These are phyloP conservation scores for Caranx ignobilis DNA, from an alignment of 2,113 vertebrate species.

Conservation along the genomic window DNA sequence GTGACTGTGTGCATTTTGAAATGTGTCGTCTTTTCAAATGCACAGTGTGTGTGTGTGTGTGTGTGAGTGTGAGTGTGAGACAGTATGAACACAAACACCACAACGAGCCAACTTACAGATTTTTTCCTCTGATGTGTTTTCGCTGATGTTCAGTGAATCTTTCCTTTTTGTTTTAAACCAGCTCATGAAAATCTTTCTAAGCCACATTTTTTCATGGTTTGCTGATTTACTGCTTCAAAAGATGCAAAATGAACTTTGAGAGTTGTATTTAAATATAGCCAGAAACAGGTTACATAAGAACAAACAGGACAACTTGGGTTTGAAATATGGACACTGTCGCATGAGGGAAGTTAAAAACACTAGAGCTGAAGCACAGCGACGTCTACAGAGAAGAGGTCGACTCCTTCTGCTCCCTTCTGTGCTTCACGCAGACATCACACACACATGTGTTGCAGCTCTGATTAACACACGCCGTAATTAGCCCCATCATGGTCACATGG, in stretches of 20 bases:
- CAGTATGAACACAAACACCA: neutral
- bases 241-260: neutral
- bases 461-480: constrained; percentile 74
- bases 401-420: constrained; percentile 19
- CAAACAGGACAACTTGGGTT: neutral
- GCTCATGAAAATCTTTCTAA: neutral
- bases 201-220: neutral
- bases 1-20: neutral
- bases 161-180: neutral
- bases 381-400: constrained; percentile 9
- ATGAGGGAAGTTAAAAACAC: neutral
- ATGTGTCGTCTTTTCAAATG: neutral
- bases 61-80: too few relatives aligned
- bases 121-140: neutral
- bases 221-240: neutral
- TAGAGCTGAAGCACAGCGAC: neutral
- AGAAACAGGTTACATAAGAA: neutral
- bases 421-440: constrained; percentile 51
- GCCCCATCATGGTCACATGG: constrained; percentile 53
- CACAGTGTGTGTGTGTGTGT: neutral
- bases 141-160: neutral
- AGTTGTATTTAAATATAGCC: constrained; percentile 6
- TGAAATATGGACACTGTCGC: constrained; percentile 4
- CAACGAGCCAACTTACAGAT: neutral
- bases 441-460: constrained; percentile 44